These are phyloP conservation scores for Sebastolobus alascanus DNA, from an alignment of 2,797 vertebrate genomes.

Conservation along the genomic window DNA sequence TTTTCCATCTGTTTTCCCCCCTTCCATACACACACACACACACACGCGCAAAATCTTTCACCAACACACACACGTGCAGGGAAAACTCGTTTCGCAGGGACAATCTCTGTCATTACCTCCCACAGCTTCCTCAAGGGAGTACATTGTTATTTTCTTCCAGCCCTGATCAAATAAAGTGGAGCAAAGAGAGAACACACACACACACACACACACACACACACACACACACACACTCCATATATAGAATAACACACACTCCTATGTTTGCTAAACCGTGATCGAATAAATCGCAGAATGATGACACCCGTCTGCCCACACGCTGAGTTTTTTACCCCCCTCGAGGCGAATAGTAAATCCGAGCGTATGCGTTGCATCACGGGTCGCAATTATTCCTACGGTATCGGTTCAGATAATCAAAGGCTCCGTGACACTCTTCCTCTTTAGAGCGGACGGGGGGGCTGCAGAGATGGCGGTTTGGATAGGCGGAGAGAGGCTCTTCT, in stretches of 20 bases:
- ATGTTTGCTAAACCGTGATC: slow-evolving; percentile 50
- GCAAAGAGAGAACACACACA: slow-evolving; percentile 33
- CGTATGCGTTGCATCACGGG: slow-evolving; percentile 50
- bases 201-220: slow-evolving; percentile 37
- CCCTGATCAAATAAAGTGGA: slow-evolving; percentile 75
- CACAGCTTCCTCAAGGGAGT: slow-evolving; percentile 70
- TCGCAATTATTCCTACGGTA: slow-evolving; percentile 53
- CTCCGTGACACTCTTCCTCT: slow-evolving; percentile 27
- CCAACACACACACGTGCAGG: slow-evolving; percentile 1
- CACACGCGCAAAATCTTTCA: neutral
- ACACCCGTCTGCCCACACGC: slow-evolving; percentile 50
- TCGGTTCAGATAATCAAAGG: slow-evolving; percentile 65
- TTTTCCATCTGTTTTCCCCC: slow-evolving; percentile 16
- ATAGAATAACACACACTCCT: slow-evolving; percentile 36
- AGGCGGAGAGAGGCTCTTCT: slow-evolving; percentile 24
- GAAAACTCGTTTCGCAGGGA: slow-evolving; percentile 64
- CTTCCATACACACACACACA: slow-evolving; percentile 4
- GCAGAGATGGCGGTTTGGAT: slow-evolving; percentile 21
- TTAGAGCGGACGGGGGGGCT: slow-evolving; percentile 1
- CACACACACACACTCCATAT: slow-evolving; percentile 24
- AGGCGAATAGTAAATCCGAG: slow-evolving; percentile 43
- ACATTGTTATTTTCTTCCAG: slow-evolving; percentile 75
- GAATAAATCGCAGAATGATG: slow-evolving; percentile 60
- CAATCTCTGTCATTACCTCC: slow-evolving; percentile 78
- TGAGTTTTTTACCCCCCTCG: slow-evolving; percentile 16